A percentile compares a stretch with the other conserved stretches of the same genome.
Evolutionary conservation across 2,113 vertebrate species (phyloP).

Genomic region (Cisticola juncidis): DNA sequence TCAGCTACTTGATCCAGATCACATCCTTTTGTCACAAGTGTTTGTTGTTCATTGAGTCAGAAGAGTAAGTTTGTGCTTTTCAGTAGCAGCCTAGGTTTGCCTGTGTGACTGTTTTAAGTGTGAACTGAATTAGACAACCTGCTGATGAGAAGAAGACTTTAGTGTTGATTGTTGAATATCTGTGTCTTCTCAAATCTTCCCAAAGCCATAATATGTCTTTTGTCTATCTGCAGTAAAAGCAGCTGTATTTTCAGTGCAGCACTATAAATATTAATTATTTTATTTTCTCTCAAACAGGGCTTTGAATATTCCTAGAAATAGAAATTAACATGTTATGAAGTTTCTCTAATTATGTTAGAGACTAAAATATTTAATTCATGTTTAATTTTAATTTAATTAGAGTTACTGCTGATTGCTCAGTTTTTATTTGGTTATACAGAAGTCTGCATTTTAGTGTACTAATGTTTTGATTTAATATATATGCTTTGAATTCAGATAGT

Average conservation of each 20-base stretch:
- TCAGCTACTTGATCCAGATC: neutral
- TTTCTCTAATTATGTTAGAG: neutral
- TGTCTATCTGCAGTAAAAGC: neutral
- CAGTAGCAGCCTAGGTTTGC: neutral
- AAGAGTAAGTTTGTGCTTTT: neutral
- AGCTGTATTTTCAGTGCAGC: neutral
- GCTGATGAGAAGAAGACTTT: neutral
- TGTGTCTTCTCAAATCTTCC: neutral
- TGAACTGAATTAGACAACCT: neutral
- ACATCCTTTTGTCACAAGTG: neutral
- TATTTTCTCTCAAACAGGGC: neutral
- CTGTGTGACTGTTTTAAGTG: neutral
- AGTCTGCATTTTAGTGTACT: neutral
- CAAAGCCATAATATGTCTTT: neutral
- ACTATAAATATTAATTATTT: neutral
- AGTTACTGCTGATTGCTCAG: neutral
- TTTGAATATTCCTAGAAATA: neutral
- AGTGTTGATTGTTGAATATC: neutral
- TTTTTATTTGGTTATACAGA: neutral
- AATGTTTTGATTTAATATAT: neutral
- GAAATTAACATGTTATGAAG: accelerated
- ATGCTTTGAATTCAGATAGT: constrained; percentile 69
- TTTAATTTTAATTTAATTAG: neutral
- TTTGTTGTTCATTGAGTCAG: neutral
- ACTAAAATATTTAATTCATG: neutral